Evolutionary conservation across 2,113 vertebrate species (phyloP), one percentile per base, ranked within the genome.

Genomic region (Pterophyllum scalare): DNA sequence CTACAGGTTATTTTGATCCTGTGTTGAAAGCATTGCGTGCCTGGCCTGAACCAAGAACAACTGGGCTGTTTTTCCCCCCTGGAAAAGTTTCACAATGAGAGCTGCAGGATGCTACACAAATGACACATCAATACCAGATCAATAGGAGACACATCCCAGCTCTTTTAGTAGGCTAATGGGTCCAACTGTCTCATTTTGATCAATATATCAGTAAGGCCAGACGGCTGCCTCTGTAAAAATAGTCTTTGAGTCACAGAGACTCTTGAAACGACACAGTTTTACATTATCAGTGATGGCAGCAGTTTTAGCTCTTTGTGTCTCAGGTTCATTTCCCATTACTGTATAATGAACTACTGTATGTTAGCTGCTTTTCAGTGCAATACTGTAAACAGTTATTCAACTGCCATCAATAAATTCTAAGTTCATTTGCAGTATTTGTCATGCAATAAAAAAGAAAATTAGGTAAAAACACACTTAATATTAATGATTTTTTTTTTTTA

Each of bases 101-200:
- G 20, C 54, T 24, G 76, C 59, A 65, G 77, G 20, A 31, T 6
- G 24, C 79, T 75, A 43, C 22, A 65, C 59, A 89, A 84, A 89
- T 81, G 89, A 87, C 89, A 87, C 76, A 90, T 86, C 62, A 24
- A n/a, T 35, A 4, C 2, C 43, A 57, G 64, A 91, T 91, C 91
- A 92, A 90, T 89, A 77, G 58, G 80, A 90, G 80, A 86, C 79
- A 59, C 83, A 74, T 87, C 62, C 38, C 70, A 67, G 81, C 79
- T 79, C 89, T 89, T 80, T 90, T 85, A 91, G 80, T 76, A 61
- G 80, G 70, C 82, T 90, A 90, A 93, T 93, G 86, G 84, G 79
- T 88, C 82, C 14, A 67, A 81, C 49, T 83, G 57, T 84, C 76
- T 22, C 40, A 31, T 74, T 86, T 5, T 60, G 35, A 83, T 88